phyloP scores from a whole-genome alignment of 1,140 invertebrate species.

The Drosophila tristis region DNA sequence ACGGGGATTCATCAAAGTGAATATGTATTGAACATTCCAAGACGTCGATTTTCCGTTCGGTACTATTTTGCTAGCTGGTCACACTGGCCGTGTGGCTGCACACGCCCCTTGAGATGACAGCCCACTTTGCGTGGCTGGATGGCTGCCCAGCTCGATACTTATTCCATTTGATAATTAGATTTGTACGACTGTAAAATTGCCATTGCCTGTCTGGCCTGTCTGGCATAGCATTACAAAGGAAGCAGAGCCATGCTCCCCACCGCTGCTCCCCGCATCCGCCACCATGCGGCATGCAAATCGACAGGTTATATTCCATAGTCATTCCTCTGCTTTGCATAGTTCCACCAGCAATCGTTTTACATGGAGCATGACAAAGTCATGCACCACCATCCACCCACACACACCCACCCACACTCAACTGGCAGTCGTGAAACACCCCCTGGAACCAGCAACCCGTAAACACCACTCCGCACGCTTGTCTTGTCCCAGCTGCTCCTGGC shows the following conservation, averaged over 20 bases:
- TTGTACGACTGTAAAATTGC: constrained; percentile 4
- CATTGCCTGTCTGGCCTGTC: background rate
- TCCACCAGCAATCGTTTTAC: constrained; percentile 7
- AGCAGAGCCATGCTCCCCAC: background rate
- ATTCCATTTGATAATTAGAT: constrained; percentile 44
- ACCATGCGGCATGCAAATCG: constrained; percentile 29
- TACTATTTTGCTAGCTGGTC: background rate
- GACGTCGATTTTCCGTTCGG: no score
- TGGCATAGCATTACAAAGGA: no score
- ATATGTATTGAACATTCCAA: no score
- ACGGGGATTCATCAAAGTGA: no score
- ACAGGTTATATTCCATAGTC: constrained; percentile 17
- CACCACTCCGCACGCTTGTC: constrained; percentile 11
- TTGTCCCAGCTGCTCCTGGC: constrained; percentile 32
- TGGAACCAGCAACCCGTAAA: background rate
- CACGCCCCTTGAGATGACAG: constrained; percentile 22
- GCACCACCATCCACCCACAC: background rate
- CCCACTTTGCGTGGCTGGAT: constrained; percentile 1
- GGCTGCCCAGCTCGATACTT: constrained; percentile 4
- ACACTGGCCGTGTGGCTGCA: background rate
- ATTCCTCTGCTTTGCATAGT: background rate
- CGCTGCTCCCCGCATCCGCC: no score
- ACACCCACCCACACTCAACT: no score
- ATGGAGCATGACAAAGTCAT: constrained; percentile 39
- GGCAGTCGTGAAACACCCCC: no score